phyloP scores from a whole-genome alignment of 2,113 vertebrate species.

The Malurus melanocephalus region DNA sequence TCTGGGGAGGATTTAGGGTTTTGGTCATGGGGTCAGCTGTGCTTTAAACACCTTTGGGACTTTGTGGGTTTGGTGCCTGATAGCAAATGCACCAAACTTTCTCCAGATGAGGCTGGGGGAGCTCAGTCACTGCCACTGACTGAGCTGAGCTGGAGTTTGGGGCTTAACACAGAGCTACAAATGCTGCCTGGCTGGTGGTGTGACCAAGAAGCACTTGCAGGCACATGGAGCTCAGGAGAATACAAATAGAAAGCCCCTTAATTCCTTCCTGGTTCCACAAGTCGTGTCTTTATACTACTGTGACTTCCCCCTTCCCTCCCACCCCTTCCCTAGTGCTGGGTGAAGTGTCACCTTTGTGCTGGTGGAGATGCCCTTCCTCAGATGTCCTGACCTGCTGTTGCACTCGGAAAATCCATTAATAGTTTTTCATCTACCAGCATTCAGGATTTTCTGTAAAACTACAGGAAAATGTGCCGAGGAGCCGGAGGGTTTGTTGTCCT shows the following conservation, averaged over 20 bases:
- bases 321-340: neutral
- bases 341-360: neutral
- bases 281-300: neutral
- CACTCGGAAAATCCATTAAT: neutral
- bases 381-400: neutral
- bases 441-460: neutral
- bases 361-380: neutral
- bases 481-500: neutral
- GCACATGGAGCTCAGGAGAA: neutral
- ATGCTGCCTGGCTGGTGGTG: neutral
- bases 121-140: neutral
- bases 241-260: neutral
- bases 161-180: neutral
- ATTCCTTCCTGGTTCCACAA: neutral
- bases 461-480: neutral
- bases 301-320: neutral
- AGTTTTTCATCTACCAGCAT: neutral
- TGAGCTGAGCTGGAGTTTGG: neutral
- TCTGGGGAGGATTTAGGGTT: neutral
- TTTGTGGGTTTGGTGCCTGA: neutral
- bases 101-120: neutral
- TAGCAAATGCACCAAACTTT: neutral
- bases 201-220: neutral
- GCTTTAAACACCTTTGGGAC: neutral
- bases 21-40: rapidly evolving